phyloP scores from a whole-genome alignment of 2,888 invertebrate genomes.

The Venusia cambrica region DNA sequence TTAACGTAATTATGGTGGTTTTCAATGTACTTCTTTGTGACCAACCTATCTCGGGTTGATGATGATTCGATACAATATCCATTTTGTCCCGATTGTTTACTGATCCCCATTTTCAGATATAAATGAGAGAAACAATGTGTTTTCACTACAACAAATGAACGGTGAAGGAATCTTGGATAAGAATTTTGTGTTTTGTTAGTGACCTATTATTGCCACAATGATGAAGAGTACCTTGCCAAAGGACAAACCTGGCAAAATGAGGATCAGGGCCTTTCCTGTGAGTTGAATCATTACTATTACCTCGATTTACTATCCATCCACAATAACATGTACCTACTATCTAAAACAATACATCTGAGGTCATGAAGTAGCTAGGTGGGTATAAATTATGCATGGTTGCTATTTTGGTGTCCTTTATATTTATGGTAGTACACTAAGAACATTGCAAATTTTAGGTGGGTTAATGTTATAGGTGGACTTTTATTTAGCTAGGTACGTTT shows the following conservation, averaged over 20 bases:
- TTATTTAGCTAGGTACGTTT: no score
- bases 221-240: slow-evolving; percentile 90
- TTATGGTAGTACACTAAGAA: no score
- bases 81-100: slow-evolving; percentile 35
- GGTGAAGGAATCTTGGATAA: slow-evolving; percentile 45
- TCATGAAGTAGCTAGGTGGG: no score
- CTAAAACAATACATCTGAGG: no score
- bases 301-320: neutral
- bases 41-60: slow-evolving; percentile 16
- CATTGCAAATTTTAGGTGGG: no score
- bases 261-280: slow-evolving; percentile 98
- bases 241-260: slow-evolving; percentile 96
- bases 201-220: slow-evolving; percentile 66
- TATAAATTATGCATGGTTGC: no score
- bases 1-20: no score
- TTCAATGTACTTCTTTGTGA: no score
- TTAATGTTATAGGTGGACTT: no score
- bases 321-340: neutral
- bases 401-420: no score
- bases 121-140: slow-evolving; percentile 68
- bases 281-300: slow-evolving; percentile 73
- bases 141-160: slow-evolving; percentile 66
- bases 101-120: slow-evolving; percentile 59
- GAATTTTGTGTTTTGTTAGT: slow-evolving; percentile 56
- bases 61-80: slow-evolving; percentile 20